Evolutionary conservation across 2,888 invertebrate genomes (phyloP), one percentile per base, ranked within the genome.

Genomic region (Augiades crinisus): DNA sequence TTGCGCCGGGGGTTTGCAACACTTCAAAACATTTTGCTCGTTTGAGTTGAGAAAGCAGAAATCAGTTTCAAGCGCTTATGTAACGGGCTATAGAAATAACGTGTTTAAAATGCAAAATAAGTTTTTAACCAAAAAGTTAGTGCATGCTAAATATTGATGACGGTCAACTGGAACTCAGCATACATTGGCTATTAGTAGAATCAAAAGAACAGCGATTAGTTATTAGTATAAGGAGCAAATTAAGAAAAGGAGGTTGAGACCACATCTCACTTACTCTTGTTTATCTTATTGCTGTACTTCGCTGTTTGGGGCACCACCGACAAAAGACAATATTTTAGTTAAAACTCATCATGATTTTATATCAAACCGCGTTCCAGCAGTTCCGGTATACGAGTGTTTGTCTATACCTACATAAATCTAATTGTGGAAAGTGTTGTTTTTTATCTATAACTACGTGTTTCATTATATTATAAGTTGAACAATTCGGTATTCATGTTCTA

Each of bases 271-370:
- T 89, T 89, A 89, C 89, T 86, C 80, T 72, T 75, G 73, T 85
- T 75, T 79, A 87, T 74, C 73, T 51, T 50, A 50, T 79, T 82
- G 82, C 85, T 82, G 86, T 80, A 81, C 84, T 74, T 79, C 87
- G 87, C 88, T 89, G 89, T 88, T 82, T 85, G 81, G 80, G 78
- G 83, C 89, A 86, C 89, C 89, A 89, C 89, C 89, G 89, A 89
- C 89, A 89, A 89, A 87, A 89, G 84, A 89, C 74, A 88, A 89
- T 71, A 82, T 63, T 84, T 81, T 76, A 78, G 70, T 87, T 85
- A 87, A 78, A 62, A 62, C 56, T 60, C 59, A 60, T 59, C 57
- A 21, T 55, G 36, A 10, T 22, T 43, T 22, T 36, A 31, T 4
- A 10, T 8, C n/a, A 30, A 37, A 33, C 14, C 22, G 21, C 13